Base-by-base conservation (phyloP, 2,113 vertebrate species). In the Anolis sagrei region DNA sequence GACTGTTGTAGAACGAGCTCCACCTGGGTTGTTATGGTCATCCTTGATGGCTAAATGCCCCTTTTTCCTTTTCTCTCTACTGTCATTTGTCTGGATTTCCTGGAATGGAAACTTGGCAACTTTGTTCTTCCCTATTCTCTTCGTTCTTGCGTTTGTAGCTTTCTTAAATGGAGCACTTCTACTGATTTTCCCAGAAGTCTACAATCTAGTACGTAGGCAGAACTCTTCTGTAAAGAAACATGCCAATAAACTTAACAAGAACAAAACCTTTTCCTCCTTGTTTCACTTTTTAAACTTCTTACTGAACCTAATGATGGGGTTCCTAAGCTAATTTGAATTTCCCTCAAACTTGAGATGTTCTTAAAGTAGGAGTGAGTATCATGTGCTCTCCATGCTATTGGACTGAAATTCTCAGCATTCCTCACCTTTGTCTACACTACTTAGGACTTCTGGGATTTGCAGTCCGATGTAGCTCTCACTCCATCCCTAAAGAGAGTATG, bases 231-330 rank as follows among this genome's bases (percentile, higher is more conserved):
- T 96, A 96, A 97, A 96, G 95, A 97, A 94, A 96, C 88, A 97
- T 96, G 96, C 96, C 97, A 97, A 97, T 97, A 97, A 97, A 96
- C 93, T 95, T 96, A 97, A 96, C 94, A 92, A 95, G 95, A 96
- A 96, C 95, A 95, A 95, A 94, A 84, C 29, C 75, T 76, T 48
- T 91, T 95, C 87, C 85, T 89, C 93, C 79, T 90, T 86, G 91
- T 93, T 93, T 93, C 92, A 95, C 68, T 94, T 93, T 85, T 34
- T 91, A 83, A 58, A 39, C 82, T 83, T 81, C 80, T 88, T 92
- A 92, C 91, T 49, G 39, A 75, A 68, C 23, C 64, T 68, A 27
- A 68, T 81, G 92, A 88, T 27, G 44, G 27, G 11, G 16, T 27
- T 79, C 61, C 73, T 61, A 66, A 44, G 39, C 77, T 49, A 34